These are phyloP conservation scores for Lasioglossum oenotherae DNA, from an alignment of 2,888 invertebrate genomes.

Conservation along the genomic window DNA sequence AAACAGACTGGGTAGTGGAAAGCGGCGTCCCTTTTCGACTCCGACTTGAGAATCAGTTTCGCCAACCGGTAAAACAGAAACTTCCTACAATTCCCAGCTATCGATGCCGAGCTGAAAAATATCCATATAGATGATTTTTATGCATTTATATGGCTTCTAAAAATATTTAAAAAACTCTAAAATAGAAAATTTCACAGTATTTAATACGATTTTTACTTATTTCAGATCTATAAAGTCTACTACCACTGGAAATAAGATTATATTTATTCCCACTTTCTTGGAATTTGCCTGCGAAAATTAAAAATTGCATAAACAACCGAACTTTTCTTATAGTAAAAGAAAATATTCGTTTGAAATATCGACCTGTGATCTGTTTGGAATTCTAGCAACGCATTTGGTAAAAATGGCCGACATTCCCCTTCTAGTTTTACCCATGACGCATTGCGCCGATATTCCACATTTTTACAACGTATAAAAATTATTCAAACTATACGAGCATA, in stretches of 20 bases:
- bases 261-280: no score
- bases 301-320: no score
- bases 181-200: no score
- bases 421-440: conserved; percentile 28
- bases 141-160: no score
- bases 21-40: conserved; percentile 71
- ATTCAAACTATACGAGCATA: not conserved
- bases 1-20: conserved; percentile 72
- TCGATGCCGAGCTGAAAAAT: not conserved
- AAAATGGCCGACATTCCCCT: conserved; percentile 32
- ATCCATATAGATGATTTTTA: no score
- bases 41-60: conserved; percentile 39
- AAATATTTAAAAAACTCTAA: no score
- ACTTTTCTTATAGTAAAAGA: no score
- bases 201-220: no score
- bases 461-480: not conserved
- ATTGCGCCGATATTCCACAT: conserved; percentile 6
- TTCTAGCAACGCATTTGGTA: not conserved
- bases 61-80: conserved; percentile 59
- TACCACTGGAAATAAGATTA: no score
- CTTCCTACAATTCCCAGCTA: not conserved
- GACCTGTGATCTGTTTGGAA: not conserved
- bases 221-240: no score
- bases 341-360: not conserved
- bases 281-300: no score